A percentile compares a stretch with the other conserved stretches of the same genome.
phyloP scores from a whole-genome alignment of 2,888 invertebrate genomes.

The Mesochorus sp. region DNA sequence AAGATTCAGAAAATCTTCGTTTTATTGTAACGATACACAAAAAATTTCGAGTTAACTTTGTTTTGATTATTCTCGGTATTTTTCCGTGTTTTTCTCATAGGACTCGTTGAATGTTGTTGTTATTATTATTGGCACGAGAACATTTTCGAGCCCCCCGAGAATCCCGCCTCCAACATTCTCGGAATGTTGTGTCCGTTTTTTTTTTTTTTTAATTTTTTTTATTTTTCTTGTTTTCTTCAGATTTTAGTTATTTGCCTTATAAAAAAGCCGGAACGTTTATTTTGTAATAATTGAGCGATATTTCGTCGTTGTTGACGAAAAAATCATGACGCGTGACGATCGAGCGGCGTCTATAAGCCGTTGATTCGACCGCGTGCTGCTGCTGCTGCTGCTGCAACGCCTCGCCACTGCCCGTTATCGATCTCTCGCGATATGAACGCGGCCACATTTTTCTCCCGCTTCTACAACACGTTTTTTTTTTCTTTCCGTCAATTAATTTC shows the following conservation, averaged over 20 bases:
- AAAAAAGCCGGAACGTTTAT: too few species aligned
- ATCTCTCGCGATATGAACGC: slow-evolving; percentile 52
- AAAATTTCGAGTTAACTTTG: too few species aligned
- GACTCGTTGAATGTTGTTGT: background rate
- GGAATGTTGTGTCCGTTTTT: background rate
- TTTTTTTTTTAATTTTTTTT: background rate
- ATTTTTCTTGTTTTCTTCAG: background rate
- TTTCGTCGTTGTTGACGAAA: slow-evolving; percentile 13
- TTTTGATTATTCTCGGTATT: background rate
- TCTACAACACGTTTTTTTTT: background rate
- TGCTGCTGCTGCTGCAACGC: too few species aligned
- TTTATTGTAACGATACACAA: too few species aligned
- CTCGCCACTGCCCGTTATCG: slow-evolving; percentile 57
- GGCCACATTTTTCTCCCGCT: slow-evolving; percentile 57
- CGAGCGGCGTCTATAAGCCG: slow-evolving; percentile 48
- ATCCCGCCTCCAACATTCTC: slow-evolving; percentile 23
- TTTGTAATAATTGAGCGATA: background rate
- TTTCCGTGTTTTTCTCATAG: background rate
- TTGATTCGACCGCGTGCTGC: slow-evolving; percentile 27
- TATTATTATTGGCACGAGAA: background rate
- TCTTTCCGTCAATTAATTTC: too few species aligned
- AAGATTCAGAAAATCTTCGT: background rate
- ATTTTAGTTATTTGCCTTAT: background rate
- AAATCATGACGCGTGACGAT: slow-evolving; percentile 6
- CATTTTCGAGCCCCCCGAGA: slow-evolving; percentile 2